A percentile compares a stretch with the other conserved stretches of the same genome.
phyloP scores from a whole-genome alignment of 2,888 invertebrate genomes.

The Zonitis immaculata region DNA sequence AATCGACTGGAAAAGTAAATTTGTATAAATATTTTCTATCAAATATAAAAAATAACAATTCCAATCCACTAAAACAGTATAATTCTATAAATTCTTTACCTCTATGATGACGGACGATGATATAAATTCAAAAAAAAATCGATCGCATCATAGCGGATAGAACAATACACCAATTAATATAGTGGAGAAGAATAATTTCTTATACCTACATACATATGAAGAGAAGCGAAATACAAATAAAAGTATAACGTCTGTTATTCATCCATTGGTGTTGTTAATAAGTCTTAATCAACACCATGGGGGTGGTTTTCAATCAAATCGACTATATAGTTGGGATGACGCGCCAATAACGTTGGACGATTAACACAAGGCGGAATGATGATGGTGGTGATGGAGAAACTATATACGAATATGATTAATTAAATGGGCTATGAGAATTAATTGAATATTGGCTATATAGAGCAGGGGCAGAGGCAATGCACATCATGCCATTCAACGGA shows the following conservation, averaged over 20 bases:
- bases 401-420: conserved; percentile 33
- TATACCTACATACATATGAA: too few relatives aligned
- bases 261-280: conserved; percentile 29
- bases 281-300: conserved; percentile 44
- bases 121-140: background rate
- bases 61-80: background rate
- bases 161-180: conserved; percentile 3
- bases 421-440: conserved; percentile 33
- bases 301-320: conserved; percentile 41
- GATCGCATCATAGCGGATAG: conserved; percentile 1
- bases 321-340: too few relatives aligned
- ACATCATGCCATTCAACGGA: conserved; percentile 18
- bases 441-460: conserved; percentile 28
- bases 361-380: background rate
- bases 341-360: background rate
- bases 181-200: background rate
- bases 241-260: too few relatives aligned
- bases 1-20: background rate
- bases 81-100: too few relatives aligned
- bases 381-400: conserved; percentile 1
- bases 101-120: background rate
- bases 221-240: too few relatives aligned
- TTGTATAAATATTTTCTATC: background rate
- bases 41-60: too few relatives aligned
- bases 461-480: background rate